Conservation (phyloP, 2,113 vertebrate genomes). For the Peromyscus polionotus region DNA sequence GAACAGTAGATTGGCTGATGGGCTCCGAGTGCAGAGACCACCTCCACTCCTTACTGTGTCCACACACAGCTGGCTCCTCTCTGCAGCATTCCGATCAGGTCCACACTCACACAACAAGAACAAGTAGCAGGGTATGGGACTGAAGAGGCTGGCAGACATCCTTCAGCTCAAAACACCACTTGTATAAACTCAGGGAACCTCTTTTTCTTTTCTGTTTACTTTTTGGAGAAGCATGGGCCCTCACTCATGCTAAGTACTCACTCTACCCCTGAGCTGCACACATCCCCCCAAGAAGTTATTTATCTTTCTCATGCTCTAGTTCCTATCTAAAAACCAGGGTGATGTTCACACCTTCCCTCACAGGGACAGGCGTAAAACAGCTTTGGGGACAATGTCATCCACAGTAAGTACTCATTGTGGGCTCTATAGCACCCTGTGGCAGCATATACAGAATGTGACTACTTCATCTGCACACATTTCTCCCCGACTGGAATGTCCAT, state of each 20-base stretch:
- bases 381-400: background rate
- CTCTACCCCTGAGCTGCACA: background rate
- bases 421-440: background rate
- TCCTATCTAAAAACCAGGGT: slow-evolving; percentile 38
- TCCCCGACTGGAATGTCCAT: background rate
- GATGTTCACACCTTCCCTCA: background rate
- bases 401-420: background rate
- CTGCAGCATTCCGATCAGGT: background rate
- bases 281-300: background rate
- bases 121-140: background rate
- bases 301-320: slow-evolving; percentile 35
- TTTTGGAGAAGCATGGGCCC: background rate
- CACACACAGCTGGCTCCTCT: background rate
- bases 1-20: background rate
- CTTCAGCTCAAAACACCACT: background rate
- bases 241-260: background rate
- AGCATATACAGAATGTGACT: background rate
- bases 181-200: background rate
- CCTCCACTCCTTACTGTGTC: background rate
- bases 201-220: background rate
- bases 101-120: background rate
- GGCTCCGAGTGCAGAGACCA: background rate
- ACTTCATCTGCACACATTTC: background rate
- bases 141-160: background rate
- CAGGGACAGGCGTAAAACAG: background rate